A percentile compares a stretch with the other conserved stretches of the same genome.
Evolutionary conservation across 2,888 invertebrate species (phyloP).

Genomic region (Dendrolimus pini): DNA sequence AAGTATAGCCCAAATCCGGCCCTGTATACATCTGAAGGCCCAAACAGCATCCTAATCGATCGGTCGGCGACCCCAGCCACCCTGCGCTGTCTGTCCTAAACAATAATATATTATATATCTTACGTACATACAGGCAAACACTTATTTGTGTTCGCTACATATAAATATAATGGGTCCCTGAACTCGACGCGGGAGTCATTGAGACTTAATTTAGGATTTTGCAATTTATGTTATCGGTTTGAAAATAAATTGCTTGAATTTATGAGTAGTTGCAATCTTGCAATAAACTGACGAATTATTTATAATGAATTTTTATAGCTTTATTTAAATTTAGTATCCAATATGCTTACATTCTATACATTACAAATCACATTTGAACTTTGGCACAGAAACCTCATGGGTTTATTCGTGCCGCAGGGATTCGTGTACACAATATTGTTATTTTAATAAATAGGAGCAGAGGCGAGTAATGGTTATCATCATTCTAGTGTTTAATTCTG

Average conservation of each 20-base stretch:
- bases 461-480: too few species aligned
- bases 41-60: constrained; percentile 59
- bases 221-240: not conserved
- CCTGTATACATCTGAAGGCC: constrained; percentile 31
- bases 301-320: too few species aligned
- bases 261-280: too few species aligned
- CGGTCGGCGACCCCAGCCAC: constrained; percentile 33
- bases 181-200: constrained; percentile 11
- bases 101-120: constrained; percentile 26
- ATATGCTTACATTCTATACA: too few species aligned
- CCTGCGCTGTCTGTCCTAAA: constrained; percentile 38
- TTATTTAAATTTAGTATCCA: too few species aligned
- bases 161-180: constrained; percentile 15
- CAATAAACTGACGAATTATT: too few species aligned
- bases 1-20: constrained; percentile 18
- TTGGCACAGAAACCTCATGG: too few species aligned
- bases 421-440: too few species aligned
- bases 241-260: not conserved
- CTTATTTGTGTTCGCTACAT: constrained; percentile 3
- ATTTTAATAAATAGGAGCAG: too few species aligned
- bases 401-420: too few species aligned
- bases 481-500: too few species aligned
- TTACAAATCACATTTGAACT: too few species aligned
- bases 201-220: not conserved
- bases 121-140: constrained; percentile 3